Conservation (phyloP, 2,113 vertebrate genomes). For the Hippocampus guttulatus region DNA sequence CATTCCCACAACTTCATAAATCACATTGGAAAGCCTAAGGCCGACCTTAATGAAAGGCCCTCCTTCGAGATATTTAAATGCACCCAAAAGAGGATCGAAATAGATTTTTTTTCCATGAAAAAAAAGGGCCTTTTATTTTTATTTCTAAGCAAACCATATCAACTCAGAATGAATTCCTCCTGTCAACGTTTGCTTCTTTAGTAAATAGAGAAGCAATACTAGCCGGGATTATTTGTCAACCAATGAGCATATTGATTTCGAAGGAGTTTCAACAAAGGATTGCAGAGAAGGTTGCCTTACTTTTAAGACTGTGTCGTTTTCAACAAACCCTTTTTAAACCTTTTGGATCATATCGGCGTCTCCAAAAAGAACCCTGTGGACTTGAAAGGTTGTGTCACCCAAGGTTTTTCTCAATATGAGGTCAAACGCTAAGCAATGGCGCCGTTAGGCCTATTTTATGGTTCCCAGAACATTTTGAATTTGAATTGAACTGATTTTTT, state of each 20-base stretch:
- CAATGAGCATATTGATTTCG: background rate
- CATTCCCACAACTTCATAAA: background rate
- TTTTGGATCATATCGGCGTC: background rate
- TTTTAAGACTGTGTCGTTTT: background rate
- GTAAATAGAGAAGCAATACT: background rate
- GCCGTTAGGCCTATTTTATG: no score
- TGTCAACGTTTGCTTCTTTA: background rate
- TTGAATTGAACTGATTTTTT: no score
- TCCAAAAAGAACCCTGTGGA: background rate
- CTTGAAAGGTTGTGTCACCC: background rate
- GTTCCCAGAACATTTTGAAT: no score
- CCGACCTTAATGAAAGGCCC: background rate
- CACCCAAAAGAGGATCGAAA: background rate
- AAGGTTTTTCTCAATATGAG: background rate
- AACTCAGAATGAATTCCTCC: background rate
- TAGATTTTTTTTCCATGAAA: background rate
- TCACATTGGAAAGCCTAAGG: background rate
- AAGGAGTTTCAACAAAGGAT: background rate
- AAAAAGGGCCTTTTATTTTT: background rate
- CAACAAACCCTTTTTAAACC: background rate
- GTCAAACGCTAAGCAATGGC: background rate
- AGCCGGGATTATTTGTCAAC: background rate
- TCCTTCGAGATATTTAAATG: background rate
- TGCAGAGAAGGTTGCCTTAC: background rate
- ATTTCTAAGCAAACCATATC: background rate